Evolutionary conservation across 2,888 invertebrate genomes (phyloP).

Genomic region (Steinernema hermaphroditum): DNA sequence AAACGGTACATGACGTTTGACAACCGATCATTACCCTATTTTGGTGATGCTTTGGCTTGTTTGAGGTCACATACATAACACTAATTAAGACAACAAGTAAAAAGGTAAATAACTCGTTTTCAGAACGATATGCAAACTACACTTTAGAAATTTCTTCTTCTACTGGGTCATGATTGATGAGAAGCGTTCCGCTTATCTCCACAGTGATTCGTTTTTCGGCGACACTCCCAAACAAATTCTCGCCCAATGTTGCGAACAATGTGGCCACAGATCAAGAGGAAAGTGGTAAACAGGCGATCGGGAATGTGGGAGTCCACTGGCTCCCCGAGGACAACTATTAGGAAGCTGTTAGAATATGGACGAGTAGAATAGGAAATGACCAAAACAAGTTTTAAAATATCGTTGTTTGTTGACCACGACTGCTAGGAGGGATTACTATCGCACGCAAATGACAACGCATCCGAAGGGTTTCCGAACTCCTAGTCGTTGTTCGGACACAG

Average conservation of each 20-base stretch:
- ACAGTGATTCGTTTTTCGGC: background rate
- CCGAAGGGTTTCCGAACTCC: too few relatives aligned
- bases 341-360: background rate
- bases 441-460: background rate
- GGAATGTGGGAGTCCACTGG: background rate
- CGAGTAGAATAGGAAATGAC: background rate
- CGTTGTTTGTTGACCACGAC: background rate
- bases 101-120: background rate
- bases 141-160: background rate
- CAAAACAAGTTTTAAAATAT: background rate
- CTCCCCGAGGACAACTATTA: background rate
- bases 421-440: background rate
- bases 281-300: background rate
- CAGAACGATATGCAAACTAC: background rate
- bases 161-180: background rate
- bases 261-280: background rate
- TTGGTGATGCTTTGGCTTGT: too few relatives aligned
- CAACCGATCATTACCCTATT: too few relatives aligned
- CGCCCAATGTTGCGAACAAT: background rate
- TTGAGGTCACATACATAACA: background rate
- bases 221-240: background rate
- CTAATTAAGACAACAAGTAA: background rate
- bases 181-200: background rate
- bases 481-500: background rate
- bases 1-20: background rate